Evolutionary conservation across 1,140 invertebrate species (phyloP), one percentile per base, ranked within the genome.

Genomic region (Venturia canescens): DNA sequence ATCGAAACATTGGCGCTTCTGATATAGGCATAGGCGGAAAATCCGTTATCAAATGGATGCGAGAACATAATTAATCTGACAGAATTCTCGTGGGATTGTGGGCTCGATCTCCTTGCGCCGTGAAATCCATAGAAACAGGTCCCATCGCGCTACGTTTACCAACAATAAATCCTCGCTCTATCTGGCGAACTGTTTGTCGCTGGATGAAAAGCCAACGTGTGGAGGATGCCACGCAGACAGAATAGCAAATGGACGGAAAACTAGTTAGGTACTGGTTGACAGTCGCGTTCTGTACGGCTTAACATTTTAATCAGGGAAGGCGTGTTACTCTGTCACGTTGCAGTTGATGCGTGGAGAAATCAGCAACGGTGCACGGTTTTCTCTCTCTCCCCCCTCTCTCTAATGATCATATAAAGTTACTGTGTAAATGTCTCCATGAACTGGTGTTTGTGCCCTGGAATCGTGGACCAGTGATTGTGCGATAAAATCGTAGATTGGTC

Each of bases 291-390:
- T 80, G 78, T 77, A 71, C 79, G 76, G 79, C 70, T 78, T 75
- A 80, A 83, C 75, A 83, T 83, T 80, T 83, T 83, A 80, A 83
- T 83, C 80, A 83, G 75, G 74, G 77, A 38, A 72, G 44, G 72
- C 48, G 72, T 23, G 76, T 77, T 44, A 80, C 23, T 72, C 48
- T 63, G 74, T 77, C 74, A 66, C 53, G 38, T 34, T 44, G 53
- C 27, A 63, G 53, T 66, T 77, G 50, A 27, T 77, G 74, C 74
- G 74, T 77, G 53, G 57, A 66, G 31, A 27, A 63, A 72, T 27
- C 44, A 44, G 79, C 48, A n/a, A 79, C 27, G 34, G 27, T 16
- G 7, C 29, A 15, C 74, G 38, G 23, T 63, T 31, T 13, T 67
- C 63, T 15, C 63, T 5, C n/a, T n/a, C n/a, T n/a, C n/a, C n/a